Conservation (phyloP, 2,888 invertebrate genomes). For the Calameuta pallipes region DNA sequence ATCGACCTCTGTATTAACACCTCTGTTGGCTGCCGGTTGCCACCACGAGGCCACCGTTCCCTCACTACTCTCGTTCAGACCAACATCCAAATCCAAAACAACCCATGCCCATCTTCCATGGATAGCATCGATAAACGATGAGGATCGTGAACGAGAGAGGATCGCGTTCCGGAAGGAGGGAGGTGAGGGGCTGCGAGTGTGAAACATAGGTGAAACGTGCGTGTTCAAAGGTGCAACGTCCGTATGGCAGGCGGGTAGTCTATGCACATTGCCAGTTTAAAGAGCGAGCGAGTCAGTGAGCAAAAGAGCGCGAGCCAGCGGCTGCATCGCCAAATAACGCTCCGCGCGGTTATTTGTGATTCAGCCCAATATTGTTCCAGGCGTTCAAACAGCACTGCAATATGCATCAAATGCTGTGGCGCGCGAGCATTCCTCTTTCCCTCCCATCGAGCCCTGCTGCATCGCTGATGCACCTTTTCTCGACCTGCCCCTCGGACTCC, state of each 20-base stretch:
- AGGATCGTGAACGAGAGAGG: not conserved
- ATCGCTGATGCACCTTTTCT: not conserved
- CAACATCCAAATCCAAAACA: not conserved
- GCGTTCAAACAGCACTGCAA: slow-evolving; percentile 38
- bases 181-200: not conserved
- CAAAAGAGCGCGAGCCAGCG: slow-evolving; percentile 11
- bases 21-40: slow-evolving; percentile 38
- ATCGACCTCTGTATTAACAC: slow-evolving; percentile 66
- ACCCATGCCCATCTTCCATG: not conserved
- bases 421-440: not conserved
- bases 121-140: not conserved
- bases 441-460: not conserved
- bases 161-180: not conserved
- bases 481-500: not conserved
- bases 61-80: not conserved
- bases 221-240: not conserved
- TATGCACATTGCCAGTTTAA: not conserved
- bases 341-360: slow-evolving; percentile 37
- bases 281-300: not conserved
- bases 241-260: not conserved
- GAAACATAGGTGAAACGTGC: not conserved
- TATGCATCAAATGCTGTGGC: slow-evolving; percentile 38
- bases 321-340: slow-evolving; percentile 38
- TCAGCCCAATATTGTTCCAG: slow-evolving; percentile 42
- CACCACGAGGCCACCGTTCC: not conserved